Evolutionary conservation across 1,140 invertebrate genomes (phyloP), one percentile per base, ranked within the genome.

Genomic region (Latrodectus geometricus): DNA sequence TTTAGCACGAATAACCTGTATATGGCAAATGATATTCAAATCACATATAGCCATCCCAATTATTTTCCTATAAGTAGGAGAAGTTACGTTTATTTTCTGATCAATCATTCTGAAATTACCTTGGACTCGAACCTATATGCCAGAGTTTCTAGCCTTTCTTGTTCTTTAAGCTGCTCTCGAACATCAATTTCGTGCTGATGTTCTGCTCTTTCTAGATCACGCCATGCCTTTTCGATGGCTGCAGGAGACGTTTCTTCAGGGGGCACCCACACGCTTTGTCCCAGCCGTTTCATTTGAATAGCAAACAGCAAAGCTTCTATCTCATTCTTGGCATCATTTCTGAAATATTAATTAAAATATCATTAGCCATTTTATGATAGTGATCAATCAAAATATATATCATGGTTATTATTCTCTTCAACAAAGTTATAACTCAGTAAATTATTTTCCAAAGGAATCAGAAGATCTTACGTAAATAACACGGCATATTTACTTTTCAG

Each of bases 231-330:
- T 23, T 86, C 83, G 8, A 86, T 86, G 9, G 35, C 74, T 11
- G 83, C 83, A 23, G 83, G 83, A 72, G 72, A 76, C 20, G 52
- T 52, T 23, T 84, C 73, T 9, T 84, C 82, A 23, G 72, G 48
- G 7, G 82, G 82, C 23, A 52, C 52, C 82, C 82, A 84, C 9
- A 23, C 72, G 15, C 4, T 14, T 35, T 52, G 35, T 5, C 82
- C 82, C 48, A 84, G 11, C 11, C 82, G 20, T n/a, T 78, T 77
- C 83, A 86, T 86, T 56, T 86, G 83, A 35, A 84, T 84, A 1
- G 82, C 73, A 23, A 84, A 84, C 9, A 76, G 21, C 17, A 86
- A 12, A 48, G 75, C 83, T 70, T 86, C 83, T 49, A 78, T 70
- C 54, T 86, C 83, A 72, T 86, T 86, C 50, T 86, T 86, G 14